Evolutionary conservation across 2,797 vertebrate genomes (phyloP).

Genomic region (Ficedula albicollis): DNA sequence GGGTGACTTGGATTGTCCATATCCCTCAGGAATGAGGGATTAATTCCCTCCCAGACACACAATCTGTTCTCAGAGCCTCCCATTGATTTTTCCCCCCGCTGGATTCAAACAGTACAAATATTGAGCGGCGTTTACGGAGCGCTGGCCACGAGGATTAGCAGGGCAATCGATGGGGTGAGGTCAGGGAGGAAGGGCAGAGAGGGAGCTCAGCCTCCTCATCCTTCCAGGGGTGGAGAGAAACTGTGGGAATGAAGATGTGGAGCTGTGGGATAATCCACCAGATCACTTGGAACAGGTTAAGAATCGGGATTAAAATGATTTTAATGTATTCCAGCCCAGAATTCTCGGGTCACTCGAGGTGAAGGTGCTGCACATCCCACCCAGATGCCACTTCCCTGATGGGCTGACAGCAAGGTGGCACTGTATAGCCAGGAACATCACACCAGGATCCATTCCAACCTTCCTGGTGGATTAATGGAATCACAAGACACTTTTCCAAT

Average conservation of each 20-base stretch:
- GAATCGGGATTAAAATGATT: not conserved
- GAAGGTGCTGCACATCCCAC: accelerated
- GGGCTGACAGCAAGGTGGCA: constrained; percentile 67
- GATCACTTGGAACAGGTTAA: accelerated
- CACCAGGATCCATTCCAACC: not conserved
- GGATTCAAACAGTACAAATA: not conserved
- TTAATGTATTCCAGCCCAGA: not conserved
- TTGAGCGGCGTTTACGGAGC: not conserved
- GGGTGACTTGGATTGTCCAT: not conserved
- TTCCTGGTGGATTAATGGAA: not conserved
- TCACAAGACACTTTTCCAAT: not conserved
- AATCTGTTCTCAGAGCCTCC: accelerated
- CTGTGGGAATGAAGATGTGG: accelerated
- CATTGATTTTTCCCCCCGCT: not conserved
- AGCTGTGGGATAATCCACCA: not conserved
- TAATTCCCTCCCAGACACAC: not conserved
- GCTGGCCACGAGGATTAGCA: not conserved
- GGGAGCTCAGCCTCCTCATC: not conserved
- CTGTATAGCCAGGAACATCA: constrained; percentile 33
- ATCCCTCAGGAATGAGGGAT: not conserved
- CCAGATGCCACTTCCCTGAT: not conserved
- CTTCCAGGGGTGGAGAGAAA: not conserved
- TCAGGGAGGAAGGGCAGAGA: not conserved
- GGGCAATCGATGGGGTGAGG: not conserved
- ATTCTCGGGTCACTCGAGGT: not conserved